A percentile compares a stretch with the other conserved stretches of the same genome.
Evolutionary conservation across 2,888 invertebrate species (phyloP).

Genomic region (Scotopteryx bipunctaria): DNA sequence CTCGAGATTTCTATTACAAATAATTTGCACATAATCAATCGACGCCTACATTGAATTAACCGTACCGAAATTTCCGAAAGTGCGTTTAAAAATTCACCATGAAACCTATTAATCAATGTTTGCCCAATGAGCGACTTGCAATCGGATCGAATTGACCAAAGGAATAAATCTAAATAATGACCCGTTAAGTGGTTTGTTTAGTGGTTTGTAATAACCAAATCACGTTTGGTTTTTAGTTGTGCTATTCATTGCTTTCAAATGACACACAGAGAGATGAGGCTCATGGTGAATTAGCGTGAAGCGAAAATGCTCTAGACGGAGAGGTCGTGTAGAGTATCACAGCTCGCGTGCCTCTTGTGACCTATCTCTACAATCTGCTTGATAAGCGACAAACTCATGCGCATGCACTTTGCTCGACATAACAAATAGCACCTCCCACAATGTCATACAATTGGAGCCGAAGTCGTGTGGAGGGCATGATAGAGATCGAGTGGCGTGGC

Average conservation of each 20-base stretch:
- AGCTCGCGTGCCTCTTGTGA: slow-evolving; percentile 54
- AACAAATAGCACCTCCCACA: slow-evolving; percentile 68
- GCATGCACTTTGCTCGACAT: slow-evolving; percentile 58
- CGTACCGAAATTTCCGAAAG: slow-evolving; percentile 24
- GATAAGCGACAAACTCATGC: slow-evolving; percentile 56
- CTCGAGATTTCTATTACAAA: slow-evolving; percentile 57
- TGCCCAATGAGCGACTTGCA: slow-evolving; percentile 58
- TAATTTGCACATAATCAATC: slow-evolving; percentile 60
- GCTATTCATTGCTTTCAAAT: slow-evolving; percentile 63
- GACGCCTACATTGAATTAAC: slow-evolving; percentile 39
- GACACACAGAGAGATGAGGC: slow-evolving; percentile 54
- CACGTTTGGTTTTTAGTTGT: slow-evolving; percentile 72
- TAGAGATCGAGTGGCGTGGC: slow-evolving; percentile 45
- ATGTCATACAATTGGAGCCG: slow-evolving; percentile 52
- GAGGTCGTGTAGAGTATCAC: slow-evolving; percentile 37
- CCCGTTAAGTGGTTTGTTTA: slow-evolving; percentile 68
- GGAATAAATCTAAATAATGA: slow-evolving; percentile 75
- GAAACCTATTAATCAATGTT: slow-evolving; percentile 59
- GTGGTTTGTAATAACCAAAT: slow-evolving; percentile 71
- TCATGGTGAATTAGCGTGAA: slow-evolving; percentile 59
- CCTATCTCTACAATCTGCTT: slow-evolving; percentile 61
- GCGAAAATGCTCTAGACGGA: slow-evolving; percentile 47
- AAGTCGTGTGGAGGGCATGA: slow-evolving; percentile 45
- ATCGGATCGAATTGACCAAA: slow-evolving; percentile 74
- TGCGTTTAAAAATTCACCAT: slow-evolving; percentile 48